Conservation (phyloP, 2,888 invertebrate genomes). For the Phlogophora meticulosa region DNA sequence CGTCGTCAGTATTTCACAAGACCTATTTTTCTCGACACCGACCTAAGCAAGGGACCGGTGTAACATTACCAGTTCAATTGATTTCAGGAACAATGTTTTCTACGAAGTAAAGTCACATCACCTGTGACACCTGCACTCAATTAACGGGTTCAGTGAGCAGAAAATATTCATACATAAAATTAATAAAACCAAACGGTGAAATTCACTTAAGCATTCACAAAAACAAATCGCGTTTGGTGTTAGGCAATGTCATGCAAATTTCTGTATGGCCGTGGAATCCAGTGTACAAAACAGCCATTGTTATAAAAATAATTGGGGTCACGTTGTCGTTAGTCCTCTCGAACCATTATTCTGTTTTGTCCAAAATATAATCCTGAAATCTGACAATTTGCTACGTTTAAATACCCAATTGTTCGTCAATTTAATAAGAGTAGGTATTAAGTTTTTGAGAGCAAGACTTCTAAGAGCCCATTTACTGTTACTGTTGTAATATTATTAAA, state of each 20-base stretch:
- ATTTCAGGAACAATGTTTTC: neutral
- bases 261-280: constrained; percentile 76
- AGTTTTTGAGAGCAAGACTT: constrained; percentile 47
- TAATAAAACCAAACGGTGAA: constrained; percentile 70
- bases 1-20: constrained; percentile 37
- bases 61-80: constrained; percentile 21
- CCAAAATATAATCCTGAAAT: constrained; percentile 65
- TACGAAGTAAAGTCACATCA: neutral
- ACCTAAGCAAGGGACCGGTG: neutral
- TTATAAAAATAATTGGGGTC: constrained; percentile 88
- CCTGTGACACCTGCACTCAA: constrained; percentile 12
- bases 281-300: constrained; percentile 83
- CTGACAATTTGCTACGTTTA: constrained; percentile 60
- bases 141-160: constrained; percentile 58
- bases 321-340: constrained; percentile 78
- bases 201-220: constrained; percentile 76
- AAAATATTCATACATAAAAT: constrained; percentile 78
- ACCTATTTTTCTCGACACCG: constrained; percentile 17
- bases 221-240: constrained; percentile 83
- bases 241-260: constrained; percentile 87
- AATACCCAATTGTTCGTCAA: constrained; percentile 61
- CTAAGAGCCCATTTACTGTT: constrained; percentile 33
- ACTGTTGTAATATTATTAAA: constrained; percentile 40
- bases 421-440: constrained; percentile 58
- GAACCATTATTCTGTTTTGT: constrained; percentile 72